Evolutionary conservation across 2,113 vertebrate species (phyloP).

Genomic region (Copsychus sechellarum): DNA sequence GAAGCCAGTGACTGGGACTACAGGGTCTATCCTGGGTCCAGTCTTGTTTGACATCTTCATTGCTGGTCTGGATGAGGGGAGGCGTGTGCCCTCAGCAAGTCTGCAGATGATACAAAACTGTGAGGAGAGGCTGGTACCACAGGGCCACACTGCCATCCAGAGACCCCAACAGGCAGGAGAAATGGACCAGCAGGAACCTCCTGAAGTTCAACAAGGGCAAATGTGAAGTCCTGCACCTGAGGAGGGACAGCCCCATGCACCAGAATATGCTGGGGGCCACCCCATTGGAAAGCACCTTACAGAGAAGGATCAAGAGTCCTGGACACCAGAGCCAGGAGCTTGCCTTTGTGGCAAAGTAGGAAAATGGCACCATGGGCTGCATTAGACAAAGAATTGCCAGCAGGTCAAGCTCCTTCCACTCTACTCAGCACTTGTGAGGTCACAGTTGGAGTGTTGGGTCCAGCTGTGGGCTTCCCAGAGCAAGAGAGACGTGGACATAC

Average conservation of each 20-base stretch:
- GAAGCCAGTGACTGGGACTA: not conserved
- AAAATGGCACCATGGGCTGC: not conserved
- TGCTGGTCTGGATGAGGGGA: not conserved
- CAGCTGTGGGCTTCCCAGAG: not conserved
- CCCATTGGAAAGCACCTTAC: not conserved
- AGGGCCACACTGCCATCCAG: not conserved
- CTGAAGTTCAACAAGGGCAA: not conserved
- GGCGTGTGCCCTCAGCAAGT: not conserved
- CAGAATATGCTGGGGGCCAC: not conserved
- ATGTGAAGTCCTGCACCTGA: not conserved
- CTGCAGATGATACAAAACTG: not conserved
- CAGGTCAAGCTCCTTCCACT: not conserved
- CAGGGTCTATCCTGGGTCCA: not conserved
- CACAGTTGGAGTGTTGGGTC: not conserved
- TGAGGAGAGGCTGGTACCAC: not conserved
- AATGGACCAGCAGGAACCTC: not conserved
- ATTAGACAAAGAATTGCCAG: not conserved
- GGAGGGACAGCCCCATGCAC: not conserved
- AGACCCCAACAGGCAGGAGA: not conserved
- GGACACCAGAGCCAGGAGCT: not conserved
- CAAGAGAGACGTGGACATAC: not conserved
- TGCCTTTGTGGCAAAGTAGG: not conserved
- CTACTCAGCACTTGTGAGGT: not conserved
- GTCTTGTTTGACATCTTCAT: not conserved
- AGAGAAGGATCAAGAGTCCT: not conserved